These are phyloP conservation scores for rabbit (Oryctolagus cuniculus) DNA, from an alignment of 2,113 vertebrate species.

Conservation along the genomic window mOryCun1.1 NC_091440.1:40261001-40261500, in stretches of 20 bases:
- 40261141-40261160: constrained; percentile 84
- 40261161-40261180: constrained; percentile 81
- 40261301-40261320: constrained; percentile 71
- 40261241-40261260: constrained; percentile 73
- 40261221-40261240: constrained; percentile 78
- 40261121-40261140: constrained; percentile 87
- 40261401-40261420: constrained; percentile 75
- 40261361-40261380: constrained; percentile 71
- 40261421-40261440: constrained; percentile 78
- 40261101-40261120: constrained; percentile 90
- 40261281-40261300: constrained; percentile 81
- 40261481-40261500: constrained; percentile 78
- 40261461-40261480: constrained; percentile 72
- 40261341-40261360: constrained; percentile 75
- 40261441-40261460: constrained; percentile 78
- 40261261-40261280: constrained; percentile 80
- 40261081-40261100: constrained; percentile 91
- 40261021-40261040: constrained; percentile 97
- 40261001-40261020: constrained; percentile 98
- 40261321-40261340: constrained; percentile 70
- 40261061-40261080: constrained; percentile 96
- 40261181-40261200: constrained; percentile 78
- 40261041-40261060: constrained; percentile 95
- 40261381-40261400: constrained; percentile 73
- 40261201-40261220: constrained; percentile 83